Evolutionary conservation across 2,797 vertebrate genomes (phyloP), one percentile per base, ranked within the genome.

Genomic region (Macroramphosus scolopax): DNA sequence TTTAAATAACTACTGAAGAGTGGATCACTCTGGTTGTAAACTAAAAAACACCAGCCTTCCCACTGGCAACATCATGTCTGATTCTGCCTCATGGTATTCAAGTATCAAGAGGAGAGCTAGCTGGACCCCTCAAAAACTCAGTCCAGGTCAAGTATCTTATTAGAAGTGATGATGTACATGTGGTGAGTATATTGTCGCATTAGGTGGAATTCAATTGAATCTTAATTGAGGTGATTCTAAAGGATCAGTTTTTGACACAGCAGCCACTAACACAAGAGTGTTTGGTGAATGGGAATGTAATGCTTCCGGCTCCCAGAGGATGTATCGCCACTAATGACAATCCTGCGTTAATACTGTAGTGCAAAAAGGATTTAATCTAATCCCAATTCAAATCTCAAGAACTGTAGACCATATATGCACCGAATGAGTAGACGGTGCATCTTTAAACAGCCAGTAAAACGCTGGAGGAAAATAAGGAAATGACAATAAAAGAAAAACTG

Each of bases 1-100:
- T 80, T n/a, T 81, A 80, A 80, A 81, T 80, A 82, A 70, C 77
- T 75, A 87, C 78, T 79, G 74, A 80, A 31, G 79, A 79, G 78
- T 66, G 14, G 66, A 67, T 67, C 75, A 68, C 44, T 69, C 39
- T 65, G 55, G 52, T 71, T 73, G 71, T 56, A 75, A 80, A 74
- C 47, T n/a, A n/a, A 62, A 77, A 75, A 73, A 75, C 72, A 80
- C 58, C 69, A 80, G 75, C 75, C 74, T 47, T 60, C 48, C 56
- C 51, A 72, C 64, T 75, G 51, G 65, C 44, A 69, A 63, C 31
- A 59, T 66, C 39, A 62, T 59, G 40, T 68, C 54, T 55, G 58
- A 76, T 77, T 86, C 60, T 70, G 73, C 78, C 72, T 81, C 35
- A 35, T 63, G 61, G 63, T 47, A 57, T 81, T 84, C 77, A 88